Conservation (phyloP, 2,797 vertebrate genomes). For the Ceryle rudis region DNA sequence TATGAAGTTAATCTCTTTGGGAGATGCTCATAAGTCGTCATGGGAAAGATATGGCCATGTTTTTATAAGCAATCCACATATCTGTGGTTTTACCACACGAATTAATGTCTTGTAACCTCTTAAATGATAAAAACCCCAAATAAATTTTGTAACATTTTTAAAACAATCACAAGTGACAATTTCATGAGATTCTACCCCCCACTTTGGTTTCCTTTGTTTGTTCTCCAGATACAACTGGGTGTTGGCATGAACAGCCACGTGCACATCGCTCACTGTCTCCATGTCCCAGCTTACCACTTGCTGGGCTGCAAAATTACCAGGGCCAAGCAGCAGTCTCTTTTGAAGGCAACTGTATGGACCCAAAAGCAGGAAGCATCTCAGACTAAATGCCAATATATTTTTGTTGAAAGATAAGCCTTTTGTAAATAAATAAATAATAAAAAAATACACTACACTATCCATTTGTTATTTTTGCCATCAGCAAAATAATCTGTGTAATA, state of each 20-base stretch:
- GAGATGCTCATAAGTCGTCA: not conserved
- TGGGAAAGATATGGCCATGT: not conserved
- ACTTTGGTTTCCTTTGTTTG: not conserved
- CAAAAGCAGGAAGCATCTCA: not conserved
- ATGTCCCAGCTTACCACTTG: not conserved
- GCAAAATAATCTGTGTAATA: not conserved
- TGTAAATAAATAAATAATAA: not conserved
- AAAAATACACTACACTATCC: not conserved
- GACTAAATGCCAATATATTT: not conserved
- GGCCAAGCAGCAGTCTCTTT: not conserved
- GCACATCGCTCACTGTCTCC: not conserved
- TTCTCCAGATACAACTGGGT: not conserved
- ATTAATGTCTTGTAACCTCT: not conserved
- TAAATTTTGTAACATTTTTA: not conserved
- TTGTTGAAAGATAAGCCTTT: not conserved
- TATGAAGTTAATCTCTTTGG: not conserved
- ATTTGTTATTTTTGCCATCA: not conserved
- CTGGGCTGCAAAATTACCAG: not conserved
- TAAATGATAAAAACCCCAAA: not conserved
- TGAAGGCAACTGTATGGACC: not conserved
- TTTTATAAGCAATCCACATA: not conserved
- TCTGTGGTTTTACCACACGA: not conserved
- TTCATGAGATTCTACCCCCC: not conserved
- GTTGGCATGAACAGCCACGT: not conserved
- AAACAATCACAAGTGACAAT: not conserved